phyloP scores from a whole-genome alignment of 2,797 vertebrate genomes.

The Apodemus agrarius region DNA sequence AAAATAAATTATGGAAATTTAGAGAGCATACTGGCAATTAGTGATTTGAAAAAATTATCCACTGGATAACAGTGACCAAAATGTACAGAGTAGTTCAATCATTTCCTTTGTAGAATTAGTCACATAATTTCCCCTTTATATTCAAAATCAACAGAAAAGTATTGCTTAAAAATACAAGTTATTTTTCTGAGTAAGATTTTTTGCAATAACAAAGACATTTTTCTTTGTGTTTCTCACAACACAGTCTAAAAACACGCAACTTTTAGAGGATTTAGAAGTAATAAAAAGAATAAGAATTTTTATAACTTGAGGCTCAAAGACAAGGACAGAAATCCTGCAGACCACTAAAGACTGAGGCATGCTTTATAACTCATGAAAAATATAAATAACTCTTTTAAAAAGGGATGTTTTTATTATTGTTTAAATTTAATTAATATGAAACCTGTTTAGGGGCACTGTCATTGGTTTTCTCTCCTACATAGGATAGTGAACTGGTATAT shows the following conservation, averaged over 20 bases:
- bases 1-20: slow-evolving; percentile 32
- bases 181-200: slow-evolving; percentile 12
- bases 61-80: slow-evolving; percentile 9
- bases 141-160: slow-evolving; percentile 17
- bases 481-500: background rate
- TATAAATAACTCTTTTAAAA: background rate
- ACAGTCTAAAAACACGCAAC: background rate
- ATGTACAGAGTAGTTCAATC: background rate
- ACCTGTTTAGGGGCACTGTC: background rate
- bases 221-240: background rate
- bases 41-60: slow-evolving; percentile 43
- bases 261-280: background rate
- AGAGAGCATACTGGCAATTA: slow-evolving; percentile 18
- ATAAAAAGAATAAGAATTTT: background rate
- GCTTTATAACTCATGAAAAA: background rate
- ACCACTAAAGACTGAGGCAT: background rate
- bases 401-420: background rate
- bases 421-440: background rate
- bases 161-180: background rate
- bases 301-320: background rate
- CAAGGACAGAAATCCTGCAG: background rate
- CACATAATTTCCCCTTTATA: background rate
- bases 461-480: background rate
- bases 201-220: slow-evolving; percentile 11
- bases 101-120: slow-evolving; percentile 19